Base-by-base conservation (phyloP, 1,140 invertebrate species). In the Heliothis subflexa region DNA sequence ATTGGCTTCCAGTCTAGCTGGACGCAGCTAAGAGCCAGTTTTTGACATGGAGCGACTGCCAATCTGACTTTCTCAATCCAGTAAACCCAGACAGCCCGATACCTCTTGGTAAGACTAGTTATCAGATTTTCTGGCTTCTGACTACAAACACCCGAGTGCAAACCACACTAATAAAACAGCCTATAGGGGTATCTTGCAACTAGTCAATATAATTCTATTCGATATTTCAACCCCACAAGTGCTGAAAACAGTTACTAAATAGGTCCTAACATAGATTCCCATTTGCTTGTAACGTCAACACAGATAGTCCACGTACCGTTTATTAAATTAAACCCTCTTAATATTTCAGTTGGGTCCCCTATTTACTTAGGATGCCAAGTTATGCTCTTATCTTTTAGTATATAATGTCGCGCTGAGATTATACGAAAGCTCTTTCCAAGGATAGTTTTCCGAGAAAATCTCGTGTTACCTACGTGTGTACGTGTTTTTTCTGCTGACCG, bases 251-350 rank as follows among this genome's bases (percentile, higher is more conserved):
- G 45, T 61, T 18, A 57, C 33, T 47, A 61, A 61, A 73, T 55
- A 59, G 59, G 16, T 47, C 62, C 40, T 25, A 61, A 61, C 13
- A 40, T 74, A 57, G 70, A 72, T 74, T 49, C 13, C 61, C 45
- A 49, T 28, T 74, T 50, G 45, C 21, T 62, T 62, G 59, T 64
- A 25, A 64, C 59, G 59, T 52, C 14, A 52, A 62, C 59, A 25
- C 49, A 40, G 78, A 83, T 85, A 85, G 80, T 77, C 73, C 82
- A 80, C 81, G 78, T 79, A 74, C 64, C 52, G 72, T 80, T 75
- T 78, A 81, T 78, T 75, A 79, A 78, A 83, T 83, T 80, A 81
- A 79, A 83, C 83, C 81, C 79, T 78, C 76, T 81, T 79, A 82
- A 82, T 80, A 81, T 82, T 82, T 78, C 59, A 84, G 71, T 62